These are phyloP conservation scores for Amblyornis subalaris DNA, from an alignment of 2,113 vertebrate species.

Conservation along the genomic window DNA sequence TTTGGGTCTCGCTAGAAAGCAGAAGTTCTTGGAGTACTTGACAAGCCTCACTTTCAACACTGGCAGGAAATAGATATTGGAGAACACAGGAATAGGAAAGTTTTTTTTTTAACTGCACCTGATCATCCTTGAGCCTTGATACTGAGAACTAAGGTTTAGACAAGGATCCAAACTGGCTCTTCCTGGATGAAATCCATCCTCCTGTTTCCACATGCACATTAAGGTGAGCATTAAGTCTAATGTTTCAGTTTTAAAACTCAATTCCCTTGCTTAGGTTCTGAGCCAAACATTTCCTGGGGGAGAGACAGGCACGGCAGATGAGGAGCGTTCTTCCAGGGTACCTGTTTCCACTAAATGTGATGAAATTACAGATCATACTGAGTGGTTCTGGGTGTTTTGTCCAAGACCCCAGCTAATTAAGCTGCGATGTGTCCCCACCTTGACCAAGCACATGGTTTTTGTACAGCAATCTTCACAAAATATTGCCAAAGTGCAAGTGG, in stretches of 20 bases:
- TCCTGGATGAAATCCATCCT: constrained; percentile 5
- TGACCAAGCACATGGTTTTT: background rate
- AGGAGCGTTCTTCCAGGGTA: background rate
- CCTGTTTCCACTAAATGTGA: background rate
- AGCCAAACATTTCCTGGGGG: constrained; percentile 1
- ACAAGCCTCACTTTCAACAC: background rate
- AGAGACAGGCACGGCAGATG: background rate
- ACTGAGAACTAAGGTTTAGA: background rate
- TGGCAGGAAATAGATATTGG: constrained; percentile 6
- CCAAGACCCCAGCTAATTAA: background rate
- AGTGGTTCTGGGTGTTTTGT: background rate
- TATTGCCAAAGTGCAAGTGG: background rate
- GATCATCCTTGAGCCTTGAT: background rate
- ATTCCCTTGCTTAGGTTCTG: background rate
- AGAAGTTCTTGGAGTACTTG: constrained; percentile 16
- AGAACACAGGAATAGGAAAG: background rate
- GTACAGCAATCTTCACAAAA: background rate
- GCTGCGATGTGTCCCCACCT: background rate
- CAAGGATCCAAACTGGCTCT: constrained; percentile 16
- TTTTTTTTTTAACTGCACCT: background rate
- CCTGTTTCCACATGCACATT: background rate
- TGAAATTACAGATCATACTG: background rate
- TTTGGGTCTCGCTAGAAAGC: constrained; percentile 20
- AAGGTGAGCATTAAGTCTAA: background rate
- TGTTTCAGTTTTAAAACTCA: constrained; percentile 16